phyloP scores from a whole-genome alignment of 2,113 vertebrate genomes.

The Sciurus niger region DNA sequence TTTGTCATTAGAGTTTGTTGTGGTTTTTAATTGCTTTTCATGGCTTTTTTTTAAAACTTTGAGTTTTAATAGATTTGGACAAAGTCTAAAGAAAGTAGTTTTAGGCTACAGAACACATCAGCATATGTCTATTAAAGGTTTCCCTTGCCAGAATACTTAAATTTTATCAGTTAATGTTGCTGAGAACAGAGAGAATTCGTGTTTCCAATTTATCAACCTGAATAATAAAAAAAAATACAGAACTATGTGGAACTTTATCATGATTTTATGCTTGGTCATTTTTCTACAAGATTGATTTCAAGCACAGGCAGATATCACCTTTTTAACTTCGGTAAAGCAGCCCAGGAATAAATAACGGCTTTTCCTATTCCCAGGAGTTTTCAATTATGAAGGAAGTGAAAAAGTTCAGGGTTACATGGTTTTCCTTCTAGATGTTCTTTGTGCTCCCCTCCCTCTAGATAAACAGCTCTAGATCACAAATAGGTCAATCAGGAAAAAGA shows the following conservation, averaged over 20 bases:
- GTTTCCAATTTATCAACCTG: background rate
- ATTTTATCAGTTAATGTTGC: background rate
- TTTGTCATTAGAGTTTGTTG: background rate
- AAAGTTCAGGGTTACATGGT: background rate
- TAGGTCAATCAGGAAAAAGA: background rate
- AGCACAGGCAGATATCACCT: background rate
- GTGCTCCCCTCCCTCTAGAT: background rate
- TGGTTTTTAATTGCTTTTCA: background rate
- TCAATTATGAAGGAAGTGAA: slow-evolving; percentile 3
- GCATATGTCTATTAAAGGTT: background rate
- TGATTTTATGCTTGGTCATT: background rate
- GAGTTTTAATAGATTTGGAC: background rate
- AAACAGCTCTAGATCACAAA: slow-evolving; percentile 37
- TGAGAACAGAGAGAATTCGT: slow-evolving; percentile 11
- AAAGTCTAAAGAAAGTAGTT: slow-evolving; percentile 15
- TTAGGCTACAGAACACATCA: background rate
- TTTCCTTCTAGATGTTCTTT: slow-evolving; percentile 6
- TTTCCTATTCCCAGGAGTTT: background rate
- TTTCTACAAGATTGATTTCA: slow-evolving; percentile 40
- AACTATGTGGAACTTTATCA: background rate
- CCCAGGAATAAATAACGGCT: background rate
- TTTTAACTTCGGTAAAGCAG: slow-evolving; percentile 15
- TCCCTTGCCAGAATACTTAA: background rate
- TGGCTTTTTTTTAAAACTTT: background rate
- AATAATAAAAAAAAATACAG: background rate